Percentiles rank a stretch among this genome's conserved stretches.
Evolutionary conservation across 2,113 vertebrate species (phyloP).

Genomic region (Mirza zaza): DNA sequence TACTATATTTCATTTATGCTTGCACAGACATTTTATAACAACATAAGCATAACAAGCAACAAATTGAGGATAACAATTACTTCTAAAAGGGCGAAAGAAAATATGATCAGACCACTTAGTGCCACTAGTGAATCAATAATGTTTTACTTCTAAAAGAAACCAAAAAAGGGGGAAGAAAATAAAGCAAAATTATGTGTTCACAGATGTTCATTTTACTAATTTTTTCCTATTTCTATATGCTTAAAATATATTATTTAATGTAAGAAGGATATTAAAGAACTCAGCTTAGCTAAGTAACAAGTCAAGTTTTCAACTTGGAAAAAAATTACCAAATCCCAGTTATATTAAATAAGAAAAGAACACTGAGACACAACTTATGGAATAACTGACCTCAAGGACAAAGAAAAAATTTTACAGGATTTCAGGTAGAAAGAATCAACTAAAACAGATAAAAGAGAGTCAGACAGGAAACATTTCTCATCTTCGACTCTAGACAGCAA

Average conservation of each 20-base stretch:
- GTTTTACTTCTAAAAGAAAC: background rate
- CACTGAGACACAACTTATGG: background rate
- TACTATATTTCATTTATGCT: background rate
- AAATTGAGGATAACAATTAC: background rate
- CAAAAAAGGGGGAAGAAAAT: background rate
- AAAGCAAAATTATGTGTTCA: background rate
- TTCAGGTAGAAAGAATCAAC: background rate
- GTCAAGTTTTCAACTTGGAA: background rate
- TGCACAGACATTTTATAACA: background rate
- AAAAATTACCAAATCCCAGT: background rate
- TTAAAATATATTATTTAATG: background rate
- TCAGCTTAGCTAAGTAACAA: background rate
- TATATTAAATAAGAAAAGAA: background rate
- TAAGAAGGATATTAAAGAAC: background rate
- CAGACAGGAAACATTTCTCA: conserved; percentile 4
- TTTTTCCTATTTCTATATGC: background rate
- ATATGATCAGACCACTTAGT: background rate
- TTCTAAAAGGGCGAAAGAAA: background rate
- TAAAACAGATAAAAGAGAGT: background rate
- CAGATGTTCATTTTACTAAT: background rate
- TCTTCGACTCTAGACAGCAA: background rate
- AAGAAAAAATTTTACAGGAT: background rate
- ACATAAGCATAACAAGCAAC: background rate
- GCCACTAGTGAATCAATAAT: background rate
- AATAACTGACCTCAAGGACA: background rate